Conservation (phyloP, 2,888 invertebrate genomes). For the Mongoloraphidia duomilia region DNA sequence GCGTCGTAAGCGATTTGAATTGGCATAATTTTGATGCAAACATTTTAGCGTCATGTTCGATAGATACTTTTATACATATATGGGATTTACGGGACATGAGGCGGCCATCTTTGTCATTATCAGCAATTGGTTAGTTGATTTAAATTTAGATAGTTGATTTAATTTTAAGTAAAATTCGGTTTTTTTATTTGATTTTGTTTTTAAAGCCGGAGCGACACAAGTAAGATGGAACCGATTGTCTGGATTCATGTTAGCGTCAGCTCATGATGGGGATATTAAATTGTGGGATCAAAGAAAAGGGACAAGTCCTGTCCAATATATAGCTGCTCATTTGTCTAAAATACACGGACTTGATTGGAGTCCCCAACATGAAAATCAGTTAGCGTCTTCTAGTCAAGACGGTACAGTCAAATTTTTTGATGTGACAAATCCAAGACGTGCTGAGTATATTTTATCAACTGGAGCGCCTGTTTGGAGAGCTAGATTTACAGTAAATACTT, state of each 20-base stretch:
- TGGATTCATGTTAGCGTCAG: constrained; percentile 74
- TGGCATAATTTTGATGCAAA: constrained; percentile 74
- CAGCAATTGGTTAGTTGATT: constrained; percentile 64
- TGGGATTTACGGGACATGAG: constrained; percentile 85
- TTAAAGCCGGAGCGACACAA: constrained; percentile 70
- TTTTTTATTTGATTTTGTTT: neutral
- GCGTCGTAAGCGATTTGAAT: constrained; percentile 81
- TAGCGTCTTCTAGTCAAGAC: constrained; percentile 89
- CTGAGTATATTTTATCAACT: constrained; percentile 73
- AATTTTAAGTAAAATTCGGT: neutral
- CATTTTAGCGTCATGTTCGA: constrained; percentile 75
- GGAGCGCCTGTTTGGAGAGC: constrained; percentile 87
- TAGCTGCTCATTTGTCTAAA: constrained; percentile 80
- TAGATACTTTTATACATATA: constrained; percentile 83
- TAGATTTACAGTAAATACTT: constrained; percentile 53
- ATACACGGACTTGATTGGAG: constrained; percentile 95
- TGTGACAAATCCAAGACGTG: constrained; percentile 67
- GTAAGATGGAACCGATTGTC: constrained; percentile 87
- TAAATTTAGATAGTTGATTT: constrained; percentile 1
- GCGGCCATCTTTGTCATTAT: constrained; percentile 68
- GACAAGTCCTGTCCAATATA: constrained; percentile 76
- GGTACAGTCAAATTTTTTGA: constrained; percentile 92
- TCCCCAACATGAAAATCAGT: constrained; percentile 65
- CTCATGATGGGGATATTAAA: constrained; percentile 90
- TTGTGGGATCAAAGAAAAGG: constrained; percentile 91